A percentile compares a stretch with the other conserved stretches of the same genome.
phyloP scores from a whole-genome alignment of 1,140 invertebrate species.

The Drosophila serrata region DNA sequence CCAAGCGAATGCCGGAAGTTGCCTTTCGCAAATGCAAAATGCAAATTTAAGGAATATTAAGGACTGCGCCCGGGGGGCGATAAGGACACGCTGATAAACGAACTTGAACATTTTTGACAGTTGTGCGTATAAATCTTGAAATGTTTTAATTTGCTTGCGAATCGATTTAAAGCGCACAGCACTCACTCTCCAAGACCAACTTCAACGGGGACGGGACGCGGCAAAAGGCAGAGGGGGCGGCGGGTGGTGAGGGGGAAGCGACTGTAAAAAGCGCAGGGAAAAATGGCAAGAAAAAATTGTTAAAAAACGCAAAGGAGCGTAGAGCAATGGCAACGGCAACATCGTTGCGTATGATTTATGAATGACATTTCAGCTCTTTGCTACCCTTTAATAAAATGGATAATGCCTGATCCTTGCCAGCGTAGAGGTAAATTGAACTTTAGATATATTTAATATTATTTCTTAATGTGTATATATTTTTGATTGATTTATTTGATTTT shows the following conservation, averaged over 20 bases:
- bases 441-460: too few relatives aligned
- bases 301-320: slow-evolving; percentile 39
- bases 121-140: slow-evolving; percentile 85
- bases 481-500: too few relatives aligned
- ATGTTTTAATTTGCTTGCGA: slow-evolving; percentile 85
- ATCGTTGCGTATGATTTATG: slow-evolving; percentile 83
- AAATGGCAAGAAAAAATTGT: slow-evolving; percentile 26
- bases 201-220: neutral
- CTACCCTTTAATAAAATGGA: slow-evolving; percentile 16
- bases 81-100: slow-evolving; percentile 63
- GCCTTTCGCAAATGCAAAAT: slow-evolving; percentile 67
- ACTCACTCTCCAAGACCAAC: slow-evolving; percentile 8
- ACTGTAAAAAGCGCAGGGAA: slow-evolving; percentile 23
- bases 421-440: too few relatives aligned
- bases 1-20: slow-evolving; percentile 73
- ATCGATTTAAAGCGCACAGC: slow-evolving; percentile 77
- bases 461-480: too few relatives aligned
- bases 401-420: neutral
- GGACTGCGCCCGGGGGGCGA: slow-evolving; percentile 3
- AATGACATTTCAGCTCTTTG: slow-evolving; percentile 75
- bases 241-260: neutral
- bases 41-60: slow-evolving; percentile 47
- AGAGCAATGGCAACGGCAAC: slow-evolving; percentile 62
- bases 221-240: neutral
- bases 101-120: slow-evolving; percentile 80